phyloP scores from a whole-genome alignment of 1,140 invertebrate species.

The Teleopsis dalmanni region DNA sequence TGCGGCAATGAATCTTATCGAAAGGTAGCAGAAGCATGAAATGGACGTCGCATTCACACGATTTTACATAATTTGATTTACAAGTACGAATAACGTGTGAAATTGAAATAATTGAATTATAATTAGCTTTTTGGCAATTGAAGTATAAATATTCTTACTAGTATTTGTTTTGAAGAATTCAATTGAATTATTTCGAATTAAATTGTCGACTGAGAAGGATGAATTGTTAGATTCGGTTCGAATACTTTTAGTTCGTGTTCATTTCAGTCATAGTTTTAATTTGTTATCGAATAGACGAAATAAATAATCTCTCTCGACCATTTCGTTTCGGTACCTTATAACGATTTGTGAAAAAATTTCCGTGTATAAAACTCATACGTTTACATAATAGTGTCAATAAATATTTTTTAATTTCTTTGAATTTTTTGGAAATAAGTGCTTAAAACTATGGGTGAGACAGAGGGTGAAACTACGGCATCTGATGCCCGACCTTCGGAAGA shows the following conservation, averaged over 20 bases:
- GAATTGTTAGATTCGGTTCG: slow-evolving; percentile 1
- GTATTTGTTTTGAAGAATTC: not conserved
- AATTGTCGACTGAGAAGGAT: not conserved
- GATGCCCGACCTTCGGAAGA: slow-evolving; percentile 26
- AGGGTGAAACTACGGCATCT: slow-evolving; percentile 32
- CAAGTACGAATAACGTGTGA: slow-evolving; percentile 3
- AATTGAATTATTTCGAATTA: not conserved
- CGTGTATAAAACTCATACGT: not conserved
- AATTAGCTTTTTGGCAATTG: slow-evolving; percentile 5
- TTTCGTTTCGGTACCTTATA: slow-evolving; percentile 1
- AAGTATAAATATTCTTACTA: not conserved
- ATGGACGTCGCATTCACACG: too few species aligned
- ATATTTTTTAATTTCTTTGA: slow-evolving; percentile 7
- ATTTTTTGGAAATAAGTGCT: slow-evolving; percentile 13
- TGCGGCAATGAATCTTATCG: too few species aligned
- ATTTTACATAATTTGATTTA: too few species aligned
- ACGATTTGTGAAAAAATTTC: not conserved
- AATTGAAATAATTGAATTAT: not conserved
- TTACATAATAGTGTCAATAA: slow-evolving; percentile 5
- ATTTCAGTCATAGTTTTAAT: slow-evolving; percentile 14
- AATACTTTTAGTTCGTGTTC: not conserved
- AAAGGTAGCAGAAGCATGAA: too few species aligned
- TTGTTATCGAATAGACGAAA: slow-evolving; percentile 10
- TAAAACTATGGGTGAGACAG: slow-evolving; percentile 36
- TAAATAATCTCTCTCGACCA: slow-evolving; percentile 1